A percentile compares a stretch with the other conserved stretches of the same genome.
phyloP scores from a whole-genome alignment of 1,140 invertebrate genomes.

The Adoxophyes honmai region DNA sequence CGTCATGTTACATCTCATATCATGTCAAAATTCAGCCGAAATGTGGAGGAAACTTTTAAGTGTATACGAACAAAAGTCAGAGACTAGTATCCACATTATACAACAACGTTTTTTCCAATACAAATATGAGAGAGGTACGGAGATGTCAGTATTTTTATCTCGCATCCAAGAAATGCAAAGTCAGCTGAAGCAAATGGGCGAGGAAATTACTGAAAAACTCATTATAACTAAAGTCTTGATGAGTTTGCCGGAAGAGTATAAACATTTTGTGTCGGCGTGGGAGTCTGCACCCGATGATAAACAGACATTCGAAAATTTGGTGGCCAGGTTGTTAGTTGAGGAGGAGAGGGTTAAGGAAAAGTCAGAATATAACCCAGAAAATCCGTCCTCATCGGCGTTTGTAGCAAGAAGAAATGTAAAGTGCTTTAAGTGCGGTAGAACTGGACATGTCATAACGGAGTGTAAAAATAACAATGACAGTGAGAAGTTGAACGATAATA shows the following conservation, averaged over 20 bases:
- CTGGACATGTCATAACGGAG: conserved; percentile 32
- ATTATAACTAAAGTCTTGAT: too few relatives aligned
- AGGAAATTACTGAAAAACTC: conserved; percentile 37
- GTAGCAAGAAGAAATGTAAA: conserved; percentile 25
- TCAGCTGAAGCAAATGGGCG: conserved; percentile 31
- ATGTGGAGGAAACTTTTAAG: conserved; percentile 48
- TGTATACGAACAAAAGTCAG: conserved; percentile 53
- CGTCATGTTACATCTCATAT: conserved; percentile 43
- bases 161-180: conserved; percentile 40
- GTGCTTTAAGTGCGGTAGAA: conserved; percentile 33
- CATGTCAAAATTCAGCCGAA: conserved; percentile 35
- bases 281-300: too few relatives aligned
- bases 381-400: conserved; percentile 17
- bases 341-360: conserved; percentile 30
- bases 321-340: conserved; percentile 32
- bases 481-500: conserved; percentile 21
- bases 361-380: not conserved
- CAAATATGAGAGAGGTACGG: conserved; percentile 24
- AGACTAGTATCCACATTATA: conserved; percentile 32
- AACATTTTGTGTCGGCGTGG: too few relatives aligned
- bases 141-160: conserved; percentile 38
- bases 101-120: conserved; percentile 30
- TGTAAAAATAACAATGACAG: conserved; percentile 24
- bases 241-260: too few relatives aligned
- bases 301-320: conserved; percentile 40